Evolutionary conservation across 1,140 invertebrate species (phyloP).

Genomic region (Drosophila grimshawi): DNA sequence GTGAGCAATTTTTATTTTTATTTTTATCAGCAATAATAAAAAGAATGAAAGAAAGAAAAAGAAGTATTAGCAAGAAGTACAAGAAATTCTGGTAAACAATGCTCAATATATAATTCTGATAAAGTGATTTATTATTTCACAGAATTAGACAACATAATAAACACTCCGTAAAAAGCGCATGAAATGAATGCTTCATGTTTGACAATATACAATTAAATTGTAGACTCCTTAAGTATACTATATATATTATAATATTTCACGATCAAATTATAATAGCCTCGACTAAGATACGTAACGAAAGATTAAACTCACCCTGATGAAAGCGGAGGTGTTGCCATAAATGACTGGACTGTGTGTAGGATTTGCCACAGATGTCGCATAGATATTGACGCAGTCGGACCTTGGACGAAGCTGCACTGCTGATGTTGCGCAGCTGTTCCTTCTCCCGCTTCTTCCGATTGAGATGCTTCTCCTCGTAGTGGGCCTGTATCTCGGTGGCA

Average conservation of each 20-base stretch:
- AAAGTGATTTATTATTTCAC: too few species aligned
- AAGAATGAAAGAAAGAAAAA: too few species aligned
- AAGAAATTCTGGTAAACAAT: too few species aligned
- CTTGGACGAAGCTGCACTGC: neutral
- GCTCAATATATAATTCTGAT: too few species aligned
- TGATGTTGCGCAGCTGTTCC: constrained; percentile 50
- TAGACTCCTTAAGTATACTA: too few species aligned
- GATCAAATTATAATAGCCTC: neutral
- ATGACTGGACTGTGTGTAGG: constrained; percentile 87
- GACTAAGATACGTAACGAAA: too few species aligned
- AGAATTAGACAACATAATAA: too few species aligned
- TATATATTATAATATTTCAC: neutral
- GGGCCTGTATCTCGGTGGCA: constrained; percentile 84
- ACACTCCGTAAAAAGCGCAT: too few species aligned
- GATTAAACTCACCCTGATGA: constrained; percentile 85
- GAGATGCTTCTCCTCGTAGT: constrained; percentile 80
- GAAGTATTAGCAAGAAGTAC: too few species aligned
- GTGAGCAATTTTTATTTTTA: constrained; percentile 26
- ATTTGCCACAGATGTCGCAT: constrained; percentile 87
- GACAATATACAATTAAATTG: too few species aligned
- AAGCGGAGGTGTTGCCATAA: constrained; percentile 87
- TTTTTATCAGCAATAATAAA: neutral
- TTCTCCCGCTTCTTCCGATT: constrained; percentile 78
- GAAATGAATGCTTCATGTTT: too few species aligned
- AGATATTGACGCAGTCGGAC: constrained; percentile 85